A percentile compares a stretch with the other conserved stretches of the same genome.
Conservation (phyloP, 2,797 vertebrate species). For the Artibeus lituratus region DNA sequence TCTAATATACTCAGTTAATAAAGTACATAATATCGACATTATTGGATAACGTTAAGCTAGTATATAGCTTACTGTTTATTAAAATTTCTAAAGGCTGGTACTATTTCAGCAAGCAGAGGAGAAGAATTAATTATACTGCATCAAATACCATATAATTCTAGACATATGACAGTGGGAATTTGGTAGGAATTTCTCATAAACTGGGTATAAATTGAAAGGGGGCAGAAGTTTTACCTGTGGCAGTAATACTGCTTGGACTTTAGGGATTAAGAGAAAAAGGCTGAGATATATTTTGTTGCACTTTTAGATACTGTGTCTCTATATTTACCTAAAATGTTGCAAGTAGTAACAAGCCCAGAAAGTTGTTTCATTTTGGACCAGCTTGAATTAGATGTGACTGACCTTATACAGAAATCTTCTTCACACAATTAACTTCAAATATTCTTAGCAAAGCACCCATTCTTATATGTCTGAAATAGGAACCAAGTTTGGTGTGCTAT, state of each 20-base stretch:
- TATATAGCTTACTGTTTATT: slow-evolving; percentile 65
- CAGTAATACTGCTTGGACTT: slow-evolving; percentile 14
- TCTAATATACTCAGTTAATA: slow-evolving; percentile 42
- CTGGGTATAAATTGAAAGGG: not conserved
- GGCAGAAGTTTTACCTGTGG: not conserved
- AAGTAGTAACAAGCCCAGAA: slow-evolving; percentile 7
- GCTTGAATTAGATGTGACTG: slow-evolving; percentile 36
- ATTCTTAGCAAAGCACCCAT: slow-evolving; percentile 42
- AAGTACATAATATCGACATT: slow-evolving; percentile 5
- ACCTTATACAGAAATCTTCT: slow-evolving; percentile 46
- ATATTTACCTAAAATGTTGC: slow-evolving; percentile 41
- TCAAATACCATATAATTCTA: not conserved
- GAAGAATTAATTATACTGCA: slow-evolving; percentile 50
- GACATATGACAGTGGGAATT: slow-evolving; percentile 7
- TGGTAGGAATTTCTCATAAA: slow-evolving; percentile 35
- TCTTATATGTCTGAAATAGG: slow-evolving; percentile 24
- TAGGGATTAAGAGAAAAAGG: slow-evolving; percentile 5
- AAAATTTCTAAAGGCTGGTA: slow-evolving; percentile 54
- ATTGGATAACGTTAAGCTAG: not conserved
- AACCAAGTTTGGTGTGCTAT: not conserved
- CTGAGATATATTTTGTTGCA: not conserved
- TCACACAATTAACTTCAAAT: slow-evolving; percentile 42
- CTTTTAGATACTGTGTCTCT: slow-evolving; percentile 30
- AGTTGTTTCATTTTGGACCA: slow-evolving; percentile 43
- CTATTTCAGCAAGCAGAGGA: slow-evolving; percentile 59